Evolutionary conservation across 1,140 invertebrate genomes (phyloP).

Genomic region (Anagrus nilaparvatae): DNA sequence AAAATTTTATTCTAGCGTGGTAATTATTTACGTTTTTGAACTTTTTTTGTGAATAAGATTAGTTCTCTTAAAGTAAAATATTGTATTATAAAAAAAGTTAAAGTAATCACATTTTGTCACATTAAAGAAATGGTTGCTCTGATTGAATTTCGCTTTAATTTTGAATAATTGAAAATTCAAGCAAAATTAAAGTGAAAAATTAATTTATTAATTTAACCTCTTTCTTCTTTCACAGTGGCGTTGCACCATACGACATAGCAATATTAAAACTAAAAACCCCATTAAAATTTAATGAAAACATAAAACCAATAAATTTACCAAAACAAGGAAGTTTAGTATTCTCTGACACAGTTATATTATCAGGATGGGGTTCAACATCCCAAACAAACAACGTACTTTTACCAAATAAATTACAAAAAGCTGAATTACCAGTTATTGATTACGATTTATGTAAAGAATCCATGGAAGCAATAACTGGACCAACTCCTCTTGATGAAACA

Average conservation of each 20-base stretch:
- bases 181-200: too few species aligned
- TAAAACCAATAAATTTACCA: conserved; percentile 44
- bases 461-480: conserved; percentile 13
- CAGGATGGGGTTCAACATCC: conserved; percentile 42
- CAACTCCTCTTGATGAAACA: conserved; percentile 25
- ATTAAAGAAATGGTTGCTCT: too few species aligned
- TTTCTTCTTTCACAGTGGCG: conserved; percentile 34
- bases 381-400: conserved; percentile 3
- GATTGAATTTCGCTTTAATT: too few species aligned
- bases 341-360: conserved; percentile 26
- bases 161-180: too few species aligned
- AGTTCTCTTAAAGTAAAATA: too few species aligned
- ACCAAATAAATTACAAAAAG: conserved; percentile 24
- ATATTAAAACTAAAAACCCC: conserved; percentile 47
- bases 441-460: conserved; percentile 18
- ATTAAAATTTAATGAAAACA: conserved; percentile 41
- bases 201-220: too few species aligned
- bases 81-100: too few species aligned
- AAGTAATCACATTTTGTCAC: too few species aligned
- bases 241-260: conserved; percentile 53
- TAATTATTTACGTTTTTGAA: too few species aligned
- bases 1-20: too few species aligned
- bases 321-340: conserved; percentile 24
- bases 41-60: too few species aligned
- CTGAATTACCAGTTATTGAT: conserved; percentile 22